phyloP scores from a whole-genome alignment of 2,888 invertebrate species.

The Xylophagus ater region DNA sequence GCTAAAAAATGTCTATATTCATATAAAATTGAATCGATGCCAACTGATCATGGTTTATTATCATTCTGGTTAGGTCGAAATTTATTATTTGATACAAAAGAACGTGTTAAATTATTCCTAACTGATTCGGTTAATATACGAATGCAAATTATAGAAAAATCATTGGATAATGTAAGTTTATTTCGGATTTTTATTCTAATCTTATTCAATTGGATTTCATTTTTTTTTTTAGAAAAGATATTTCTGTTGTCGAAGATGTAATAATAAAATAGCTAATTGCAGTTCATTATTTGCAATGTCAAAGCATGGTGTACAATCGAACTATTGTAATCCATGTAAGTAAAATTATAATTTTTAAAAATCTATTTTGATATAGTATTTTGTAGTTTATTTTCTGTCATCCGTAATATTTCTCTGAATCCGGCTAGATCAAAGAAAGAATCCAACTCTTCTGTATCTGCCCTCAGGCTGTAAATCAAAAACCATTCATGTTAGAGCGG shows the following conservation, averaged over 20 bases:
- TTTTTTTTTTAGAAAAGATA: slow-evolving; percentile 38
- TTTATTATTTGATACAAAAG: slow-evolving; percentile 54
- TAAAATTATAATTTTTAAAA: slow-evolving; percentile 4
- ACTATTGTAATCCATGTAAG: slow-evolving; percentile 64
- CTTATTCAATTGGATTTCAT: no score
- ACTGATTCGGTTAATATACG: slow-evolving; percentile 58
- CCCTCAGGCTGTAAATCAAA: no score
- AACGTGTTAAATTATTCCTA: slow-evolving; percentile 50
- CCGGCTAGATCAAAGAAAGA: no score
- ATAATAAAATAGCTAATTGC: slow-evolving; percentile 50
- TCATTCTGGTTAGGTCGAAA: slow-evolving; percentile 75
- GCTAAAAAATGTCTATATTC: slow-evolving; percentile 31
- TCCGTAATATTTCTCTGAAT: no score
- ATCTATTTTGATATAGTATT: neutral
- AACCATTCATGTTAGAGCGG: no score
- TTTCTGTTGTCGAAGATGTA: slow-evolving; percentile 47
- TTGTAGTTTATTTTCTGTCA: neutral
- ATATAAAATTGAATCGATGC: slow-evolving; percentile 43
- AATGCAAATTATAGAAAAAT: slow-evolving; percentile 39
- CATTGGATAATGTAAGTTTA: slow-evolving; percentile 27
- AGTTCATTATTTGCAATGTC: slow-evolving; percentile 70
- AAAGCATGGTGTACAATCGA: slow-evolving; percentile 64
- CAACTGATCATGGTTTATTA: slow-evolving; percentile 54
- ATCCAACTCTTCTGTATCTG: no score
- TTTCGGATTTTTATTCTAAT: neutral